These are phyloP conservation scores for Melanotaenia maccullochi DNA, from an alignment of 2,797 vertebrate genomes.

Conservation along the genomic window DNA sequence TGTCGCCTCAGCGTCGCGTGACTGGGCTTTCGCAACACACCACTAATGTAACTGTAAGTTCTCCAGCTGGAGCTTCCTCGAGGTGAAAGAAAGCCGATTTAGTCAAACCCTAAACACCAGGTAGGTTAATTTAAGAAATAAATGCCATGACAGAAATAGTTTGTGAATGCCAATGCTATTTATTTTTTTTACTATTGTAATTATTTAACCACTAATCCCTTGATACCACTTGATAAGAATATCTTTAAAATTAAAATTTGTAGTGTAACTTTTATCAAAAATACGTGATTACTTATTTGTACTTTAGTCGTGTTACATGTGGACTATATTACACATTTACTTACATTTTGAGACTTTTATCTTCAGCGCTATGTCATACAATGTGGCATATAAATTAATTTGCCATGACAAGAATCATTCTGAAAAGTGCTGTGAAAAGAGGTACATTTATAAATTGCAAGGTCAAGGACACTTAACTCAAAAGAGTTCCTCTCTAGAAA, in stretches of 20 bases:
- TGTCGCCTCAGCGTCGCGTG: slow-evolving; percentile 7
- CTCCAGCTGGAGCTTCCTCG: slow-evolving; percentile 1
- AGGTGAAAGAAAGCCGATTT: neutral
- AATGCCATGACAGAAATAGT: neutral
- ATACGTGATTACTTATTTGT: neutral
- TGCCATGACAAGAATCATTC: neutral
- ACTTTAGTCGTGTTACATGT: neutral
- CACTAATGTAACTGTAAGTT: slow-evolving; percentile 24
- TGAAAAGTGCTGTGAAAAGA: neutral
- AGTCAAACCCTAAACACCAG: neutral
- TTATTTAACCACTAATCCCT: neutral
- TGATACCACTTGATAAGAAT: neutral
- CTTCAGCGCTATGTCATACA: no score
- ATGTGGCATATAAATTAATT: neutral
- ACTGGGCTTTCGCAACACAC: slow-evolving; percentile 31
- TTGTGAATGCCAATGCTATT: neutral
- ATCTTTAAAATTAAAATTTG: neutral
- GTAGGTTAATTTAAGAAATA: neutral
- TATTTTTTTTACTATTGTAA: neutral
- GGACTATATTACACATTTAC: neutral
- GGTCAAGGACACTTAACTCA: neutral
- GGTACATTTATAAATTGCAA: neutral
- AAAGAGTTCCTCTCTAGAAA: neutral
- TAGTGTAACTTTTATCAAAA: neutral
- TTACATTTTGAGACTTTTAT: no score